Base-by-base conservation (phyloP, 2,797 vertebrate genomes). In the Poecile montanus region DNA sequence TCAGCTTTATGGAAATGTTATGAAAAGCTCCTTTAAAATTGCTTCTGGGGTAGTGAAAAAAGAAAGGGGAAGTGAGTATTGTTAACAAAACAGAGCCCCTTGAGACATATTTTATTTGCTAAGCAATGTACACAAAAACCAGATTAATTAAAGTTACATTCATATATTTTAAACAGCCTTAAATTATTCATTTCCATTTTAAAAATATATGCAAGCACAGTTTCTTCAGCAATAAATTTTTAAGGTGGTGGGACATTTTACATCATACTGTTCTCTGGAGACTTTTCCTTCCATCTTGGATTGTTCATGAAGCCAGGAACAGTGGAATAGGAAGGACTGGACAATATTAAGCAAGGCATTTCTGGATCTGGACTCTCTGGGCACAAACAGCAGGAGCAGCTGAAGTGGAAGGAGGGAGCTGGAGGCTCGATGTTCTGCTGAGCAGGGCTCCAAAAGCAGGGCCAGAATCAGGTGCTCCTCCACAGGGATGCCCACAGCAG, bases 111-210 rank as follows among this genome's bases (percentile, higher is more conserved):
- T 96, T 95, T 95, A 74, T 94, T 95, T 95, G 81, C 91, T 34
- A 78, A 78, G 71, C 76, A 91, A 85, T 88, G 87, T 92, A 96
- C 89, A 94, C 88, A 91, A 75, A 91, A 93, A 30, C 2, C 72
- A 62, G 79, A 92, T 94, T 92, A 91, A 94, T 80, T 94, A 87
- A 91, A 93, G 91, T 91, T 90, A 78, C 86, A 88, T 85, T 96
- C 89, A 76, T 93, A 78, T 94, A 85, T 94, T 94, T 96, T 94
- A 93, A 94, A 81, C 56, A 93, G 65, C 34, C 53, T 88, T 96
- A 95, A 97, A 97, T 96, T 96, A 97, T 97, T 97, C 8, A 96
- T 94, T 89, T 68, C 86, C 65, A 75, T 94, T 96, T 93, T 17
- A 75, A 94, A 93, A 93, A 91, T 86, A 94, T 88, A 94, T 90